Evolutionary conservation across 1,140 invertebrate genomes (phyloP), one percentile per base, ranked within the genome.

Genomic region (Neuroterus valhalla): DNA sequence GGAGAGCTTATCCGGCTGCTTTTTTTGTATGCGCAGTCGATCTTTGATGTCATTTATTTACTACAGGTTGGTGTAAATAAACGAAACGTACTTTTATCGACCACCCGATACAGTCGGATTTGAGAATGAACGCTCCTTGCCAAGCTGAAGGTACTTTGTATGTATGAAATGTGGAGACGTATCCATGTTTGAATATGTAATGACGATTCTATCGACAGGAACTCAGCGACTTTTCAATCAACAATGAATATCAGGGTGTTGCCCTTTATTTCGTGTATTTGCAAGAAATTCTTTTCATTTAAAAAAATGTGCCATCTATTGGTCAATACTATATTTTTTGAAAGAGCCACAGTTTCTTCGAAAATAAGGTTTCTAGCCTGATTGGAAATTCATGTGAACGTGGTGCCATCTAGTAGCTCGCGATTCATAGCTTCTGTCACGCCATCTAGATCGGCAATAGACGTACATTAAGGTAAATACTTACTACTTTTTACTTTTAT

Each of bases 171-270:
- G 23, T 31, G 5, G 12, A 15, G 14, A 31, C 8, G 50, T 55
- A 11, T 55, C 14, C 52, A 15, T 62, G 55, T 62, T 62, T 62
- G 55, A 14, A 62, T 62, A 62, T 62, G 26, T 62, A 62, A 62
- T 14, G 31, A 10, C 55, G 15, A 26, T n/a, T n/a, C 15, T 15
- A 3, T 19, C 17, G 21, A 50, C 17, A 50, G 17, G 17, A 8
- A 19, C 19, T 17, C 17, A 48, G n/a, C 14, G 1, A 23, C 15
- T 62, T 2, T 15, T 62, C 23, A 6, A 26, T 1, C 23, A 23
- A 31, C 19, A 52, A 21, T 52, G 50, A 52, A 52, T 11, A 19
- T 21, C 6, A 21, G 23, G 10, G 23, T 12, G 21, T 52, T 5
- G 17, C 3, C 5, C 31, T 38, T 38, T 2, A 52, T 52, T 11